Base-by-base conservation (phyloP, 1,140 invertebrate genomes). In the Parasteatoda tepidariorum region DNA sequence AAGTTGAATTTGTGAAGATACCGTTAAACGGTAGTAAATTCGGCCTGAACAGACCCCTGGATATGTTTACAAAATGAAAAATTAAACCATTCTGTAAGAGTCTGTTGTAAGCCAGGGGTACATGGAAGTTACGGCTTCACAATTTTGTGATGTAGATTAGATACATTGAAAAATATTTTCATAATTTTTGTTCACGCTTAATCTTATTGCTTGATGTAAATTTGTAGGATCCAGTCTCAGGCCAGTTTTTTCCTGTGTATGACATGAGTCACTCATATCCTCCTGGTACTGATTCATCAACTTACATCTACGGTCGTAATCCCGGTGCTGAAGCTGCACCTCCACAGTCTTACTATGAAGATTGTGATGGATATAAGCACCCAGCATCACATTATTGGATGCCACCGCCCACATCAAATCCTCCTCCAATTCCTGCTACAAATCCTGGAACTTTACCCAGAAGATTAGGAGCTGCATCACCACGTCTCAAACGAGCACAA, bases 181-280 rank as follows among this genome's bases (percentile, higher is more conserved):
- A n/a, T n/a, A n/a, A n/a, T n/a, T n/a, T n/a, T n/a, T n/a, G n/a
- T n/a, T n/a, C n/a, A n/a, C n/a, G n/a, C n/a, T n/a, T n/a, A n/a
- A n/a, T n/a, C n/a, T n/a, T n/a, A n/a, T n/a, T n/a, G n/a, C n/a
- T n/a, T n/a, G n/a, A n/a, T n/a, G n/a, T 48, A 2, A 13, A 48
- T 41, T 57, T 68, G 9, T 7, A 82, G 78, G 78, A 82, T 62
- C 66, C 67, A 61, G 22, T 6, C 15, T 82, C 78, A 28, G 78
- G 78, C 0, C 78, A 82, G 54, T 70, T 82, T 48, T 82, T 61
- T 48, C 31, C 54, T 34, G n/a, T 31, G 11, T 82, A 82, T 62
- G 78, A 82, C 41, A 82, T 82, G 78, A 82, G 78, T 48, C 78
- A 82, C 33, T 82, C 78, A 11, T 82, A 82, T 62, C 78, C 78